Base-by-base conservation (phyloP, 2,888 invertebrate species). In the Oegoconia quadripuncta region DNA sequence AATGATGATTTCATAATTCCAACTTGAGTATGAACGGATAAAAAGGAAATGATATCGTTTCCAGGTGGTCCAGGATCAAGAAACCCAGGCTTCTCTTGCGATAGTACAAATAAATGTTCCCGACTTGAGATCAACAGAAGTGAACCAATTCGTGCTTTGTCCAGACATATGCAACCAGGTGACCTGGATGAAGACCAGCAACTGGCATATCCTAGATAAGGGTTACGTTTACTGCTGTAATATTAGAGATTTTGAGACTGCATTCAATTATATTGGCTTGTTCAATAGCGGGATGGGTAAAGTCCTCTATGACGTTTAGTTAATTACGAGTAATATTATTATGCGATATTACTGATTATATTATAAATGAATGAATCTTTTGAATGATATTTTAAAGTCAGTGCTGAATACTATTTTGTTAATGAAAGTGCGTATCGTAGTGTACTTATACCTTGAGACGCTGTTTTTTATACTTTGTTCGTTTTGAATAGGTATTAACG, bases 71-170 rank as follows among this genome's bases (percentile, higher is more conserved):
- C 64, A 69, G 59, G 63, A 73, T 37, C 52, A 49, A 1, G 20
- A 9, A 8, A 49, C 57, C 0, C 17, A 37, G 3, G 39, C 60
- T 5, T 69, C 75, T 0, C 30, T 81, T 0, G 80, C 69, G 0
- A 67, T 81, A 9, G 48, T 81, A 5, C 74, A 79, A 43, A 42
- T 80, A 1, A 80, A 80, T 38, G 48, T 70, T 17, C 77, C 78
- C 0, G 64, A 71, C 11, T 35, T 78, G 23, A 44, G 39, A 1
- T 4, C 27, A 5, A 2, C 29, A 0, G 57, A 71, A 0, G 61
- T 49, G 0, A 2, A 7, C 0, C 9, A 27, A 0, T 46, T 68
- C n/a, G 44, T 64, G 3, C 50, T 53, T 0, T 81, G 81, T 41
- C 34, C 6, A 1, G 73, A 81, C 26, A 57, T 76, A 2, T 80